These are phyloP conservation scores for Trachelus iudaicus DNA, from an alignment of 2,888 invertebrate genomes.

Conservation along the genomic window DNA sequence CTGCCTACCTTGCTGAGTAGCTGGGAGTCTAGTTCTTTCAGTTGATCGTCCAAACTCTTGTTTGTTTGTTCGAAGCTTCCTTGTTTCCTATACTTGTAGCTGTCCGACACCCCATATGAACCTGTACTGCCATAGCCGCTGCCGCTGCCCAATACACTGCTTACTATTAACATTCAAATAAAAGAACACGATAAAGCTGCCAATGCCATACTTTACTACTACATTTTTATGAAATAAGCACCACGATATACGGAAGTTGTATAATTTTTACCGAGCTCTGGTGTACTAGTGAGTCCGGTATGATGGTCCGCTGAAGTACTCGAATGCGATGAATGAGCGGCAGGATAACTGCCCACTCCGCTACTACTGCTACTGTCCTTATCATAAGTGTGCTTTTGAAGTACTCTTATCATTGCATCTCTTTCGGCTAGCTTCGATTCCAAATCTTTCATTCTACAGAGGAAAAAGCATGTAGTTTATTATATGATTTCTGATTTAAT, in stretches of 20 bases:
- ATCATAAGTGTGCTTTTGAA: constrained; percentile 83
- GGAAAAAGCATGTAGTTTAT: neutral
- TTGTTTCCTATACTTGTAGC: constrained; percentile 68
- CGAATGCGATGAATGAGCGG: constrained; percentile 62
- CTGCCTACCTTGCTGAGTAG: constrained; percentile 71
- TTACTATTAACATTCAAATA: constrained; percentile 63
- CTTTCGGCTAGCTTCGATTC: constrained; percentile 90
- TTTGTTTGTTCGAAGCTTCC: constrained; percentile 79
- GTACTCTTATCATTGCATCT: constrained; percentile 90
- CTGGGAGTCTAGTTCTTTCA: constrained; percentile 85
- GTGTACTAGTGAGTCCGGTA: constrained; percentile 55
- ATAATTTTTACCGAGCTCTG: constrained; percentile 53
- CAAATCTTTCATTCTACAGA: constrained; percentile 78
- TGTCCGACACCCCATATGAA: constrained; percentile 71
- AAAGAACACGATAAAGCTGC: neutral
- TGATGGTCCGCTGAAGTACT: constrained; percentile 62
- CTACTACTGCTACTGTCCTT: constrained; percentile 72
- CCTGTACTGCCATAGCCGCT: constrained; percentile 71
- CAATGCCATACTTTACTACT: neutral
- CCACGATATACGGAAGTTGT: neutral
- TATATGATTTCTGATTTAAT: neutral
- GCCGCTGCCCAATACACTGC: constrained; percentile 71
- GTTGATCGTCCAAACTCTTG: constrained; percentile 81
- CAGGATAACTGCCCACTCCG: constrained; percentile 69
- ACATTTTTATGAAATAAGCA: neutral